Conservation (phyloP, 1,140 invertebrate genomes). For the Brachionus koreanus region DNA sequence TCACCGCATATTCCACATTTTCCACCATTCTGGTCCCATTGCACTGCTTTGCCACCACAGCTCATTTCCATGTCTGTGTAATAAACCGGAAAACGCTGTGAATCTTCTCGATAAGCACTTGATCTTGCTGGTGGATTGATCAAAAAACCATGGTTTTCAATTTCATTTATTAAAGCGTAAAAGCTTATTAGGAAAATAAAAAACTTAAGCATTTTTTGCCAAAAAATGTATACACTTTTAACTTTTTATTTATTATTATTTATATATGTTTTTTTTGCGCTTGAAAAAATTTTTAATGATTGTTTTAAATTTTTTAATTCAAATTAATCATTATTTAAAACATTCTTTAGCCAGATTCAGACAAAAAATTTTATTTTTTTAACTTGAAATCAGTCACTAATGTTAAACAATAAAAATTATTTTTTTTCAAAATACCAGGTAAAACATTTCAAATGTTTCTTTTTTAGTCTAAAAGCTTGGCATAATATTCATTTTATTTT, state of each 20-base stretch:
- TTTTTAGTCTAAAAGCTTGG: too few relatives aligned
- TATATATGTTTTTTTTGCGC: not conserved
- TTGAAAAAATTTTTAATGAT: too few relatives aligned
- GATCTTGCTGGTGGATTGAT: slow-evolving; percentile 28
- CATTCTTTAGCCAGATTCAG: too few relatives aligned
- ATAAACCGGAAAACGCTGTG: slow-evolving; percentile 61
- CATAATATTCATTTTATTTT: too few relatives aligned
- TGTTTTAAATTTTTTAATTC: too few relatives aligned
- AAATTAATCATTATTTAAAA: too few relatives aligned
- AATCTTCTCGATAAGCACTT: slow-evolving; percentile 65
- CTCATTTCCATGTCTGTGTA: slow-evolving; percentile 85
- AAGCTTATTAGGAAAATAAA: not conserved
- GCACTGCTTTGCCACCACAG: slow-evolving; percentile 75
- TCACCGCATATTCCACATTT: slow-evolving; percentile 45
- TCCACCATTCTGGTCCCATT: slow-evolving; percentile 28
- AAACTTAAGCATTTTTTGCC: not conserved
- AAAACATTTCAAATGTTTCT: too few relatives aligned
- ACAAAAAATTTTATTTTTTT: too few relatives aligned
- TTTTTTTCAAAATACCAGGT: too few relatives aligned
- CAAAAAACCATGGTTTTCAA: slow-evolving; percentile 31
- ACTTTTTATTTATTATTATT: not conserved
- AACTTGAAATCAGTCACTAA: too few relatives aligned
- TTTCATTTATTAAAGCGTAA: not conserved
- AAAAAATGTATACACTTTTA: not conserved
- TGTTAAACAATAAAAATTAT: too few relatives aligned